A percentile compares a stretch with the other conserved stretches of the same genome.
phyloP scores from a whole-genome alignment of 2,888 invertebrate species.

The Reticulitermes lucifugus region DNA sequence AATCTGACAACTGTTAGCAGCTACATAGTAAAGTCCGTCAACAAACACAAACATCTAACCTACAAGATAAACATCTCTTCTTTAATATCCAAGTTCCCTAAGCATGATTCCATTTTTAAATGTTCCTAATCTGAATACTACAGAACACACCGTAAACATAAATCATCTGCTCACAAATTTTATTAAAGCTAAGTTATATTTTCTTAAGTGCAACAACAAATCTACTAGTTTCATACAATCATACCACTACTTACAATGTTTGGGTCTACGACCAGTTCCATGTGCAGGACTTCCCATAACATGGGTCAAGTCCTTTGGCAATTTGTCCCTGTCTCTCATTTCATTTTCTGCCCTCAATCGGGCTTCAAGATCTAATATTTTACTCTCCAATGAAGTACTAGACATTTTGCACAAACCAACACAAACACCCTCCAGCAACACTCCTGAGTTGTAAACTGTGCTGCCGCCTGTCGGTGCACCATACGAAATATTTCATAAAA shows the following conservation, averaged over 20 bases:
- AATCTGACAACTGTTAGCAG: no score
- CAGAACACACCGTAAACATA: no score
- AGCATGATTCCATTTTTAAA: no score
- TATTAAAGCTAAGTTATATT: not conserved
- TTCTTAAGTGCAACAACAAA: not conserved
- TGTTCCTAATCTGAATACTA: no score
- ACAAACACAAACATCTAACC: not conserved
- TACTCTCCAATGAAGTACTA: constrained; percentile 70
- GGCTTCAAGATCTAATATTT: constrained; percentile 85
- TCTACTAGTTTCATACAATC: not conserved
- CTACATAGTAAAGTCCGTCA: not conserved
- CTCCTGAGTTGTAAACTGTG: not conserved
- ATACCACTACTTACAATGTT: constrained; percentile 70
- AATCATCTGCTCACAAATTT: not conserved
- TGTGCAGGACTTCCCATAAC: constrained; percentile 63
- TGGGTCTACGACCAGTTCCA: constrained; percentile 72
- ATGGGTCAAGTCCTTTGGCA: constrained; percentile 61
- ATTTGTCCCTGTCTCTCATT: constrained; percentile 70
- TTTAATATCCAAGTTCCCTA: no score
- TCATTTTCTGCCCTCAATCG: constrained; percentile 79
- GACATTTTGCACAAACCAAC: constrained; percentile 51
- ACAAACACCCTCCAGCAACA: constrained; percentile 37
- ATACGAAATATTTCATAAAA: not conserved
- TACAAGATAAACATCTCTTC: not conserved
- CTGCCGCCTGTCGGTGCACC: not conserved